phyloP scores from a whole-genome alignment of 2,888 invertebrate genomes.

The Aleiodes leptofemur region DNA sequence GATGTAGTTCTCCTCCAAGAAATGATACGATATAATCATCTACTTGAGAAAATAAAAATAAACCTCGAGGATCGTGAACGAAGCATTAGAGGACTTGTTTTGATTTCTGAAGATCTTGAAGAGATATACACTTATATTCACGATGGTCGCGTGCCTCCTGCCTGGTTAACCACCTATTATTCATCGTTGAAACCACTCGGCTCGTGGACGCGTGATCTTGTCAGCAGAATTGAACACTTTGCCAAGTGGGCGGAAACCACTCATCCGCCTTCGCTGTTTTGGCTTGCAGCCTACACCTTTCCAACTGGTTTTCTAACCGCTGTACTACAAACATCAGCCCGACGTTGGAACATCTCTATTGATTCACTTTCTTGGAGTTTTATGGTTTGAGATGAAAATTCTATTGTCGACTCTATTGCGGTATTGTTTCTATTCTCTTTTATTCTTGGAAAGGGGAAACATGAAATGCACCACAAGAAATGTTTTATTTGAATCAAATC shows the following conservation, averaged over 20 bases:
- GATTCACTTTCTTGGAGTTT: slow-evolving; percentile 93
- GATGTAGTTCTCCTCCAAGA: slow-evolving; percentile 92
- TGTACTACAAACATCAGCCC: slow-evolving; percentile 88
- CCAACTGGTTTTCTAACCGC: slow-evolving; percentile 94
- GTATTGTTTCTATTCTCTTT: slow-evolving; percentile 64
- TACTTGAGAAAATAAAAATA: slow-evolving; percentile 77
- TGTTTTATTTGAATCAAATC: slow-evolving; percentile 47
- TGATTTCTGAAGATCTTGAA: slow-evolving; percentile 91
- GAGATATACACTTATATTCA: slow-evolving; percentile 87
- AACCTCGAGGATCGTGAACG: slow-evolving; percentile 83
- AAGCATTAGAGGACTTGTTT: slow-evolving; percentile 86
- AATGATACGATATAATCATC: slow-evolving; percentile 81
- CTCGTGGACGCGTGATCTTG: slow-evolving; percentile 90
- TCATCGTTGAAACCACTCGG: slow-evolving; percentile 90
- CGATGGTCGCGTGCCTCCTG: slow-evolving; percentile 86
- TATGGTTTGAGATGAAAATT: slow-evolving; percentile 85
- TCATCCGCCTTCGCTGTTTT: slow-evolving; percentile 86
- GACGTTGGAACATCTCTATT: slow-evolving; percentile 85
- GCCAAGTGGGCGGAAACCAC: slow-evolving; percentile 85
- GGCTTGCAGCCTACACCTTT: slow-evolving; percentile 92
- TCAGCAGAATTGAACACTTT: slow-evolving; percentile 85
- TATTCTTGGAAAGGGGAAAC: slow-evolving; percentile 41
- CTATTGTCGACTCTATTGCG: slow-evolving; percentile 82
- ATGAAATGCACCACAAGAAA: slow-evolving; percentile 23
- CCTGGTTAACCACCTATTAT: slow-evolving; percentile 85